phyloP scores from a whole-genome alignment of 2,888 invertebrate genomes.

The Nemapogon koenigi region DNA sequence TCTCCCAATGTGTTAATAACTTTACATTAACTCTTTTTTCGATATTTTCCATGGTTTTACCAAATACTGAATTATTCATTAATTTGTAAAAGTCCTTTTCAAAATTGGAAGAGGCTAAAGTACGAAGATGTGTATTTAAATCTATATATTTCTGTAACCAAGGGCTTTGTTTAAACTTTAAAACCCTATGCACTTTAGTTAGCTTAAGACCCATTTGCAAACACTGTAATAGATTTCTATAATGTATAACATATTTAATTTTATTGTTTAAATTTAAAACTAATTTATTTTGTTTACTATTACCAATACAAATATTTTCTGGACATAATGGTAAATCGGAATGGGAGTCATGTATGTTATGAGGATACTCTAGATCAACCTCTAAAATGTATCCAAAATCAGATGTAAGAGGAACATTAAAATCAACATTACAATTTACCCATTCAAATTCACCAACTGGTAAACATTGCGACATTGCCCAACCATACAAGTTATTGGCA shows the following conservation, averaged over 20 bases:
- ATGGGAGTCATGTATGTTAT: constrained; percentile 20
- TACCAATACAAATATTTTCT: constrained; percentile 9
- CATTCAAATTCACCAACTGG: constrained; percentile 24
- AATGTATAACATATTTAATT: constrained; percentile 23
- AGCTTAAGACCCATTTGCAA: constrained; percentile 21
- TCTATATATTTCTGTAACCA: constrained; percentile 33
- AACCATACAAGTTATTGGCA: constrained; percentile 29
- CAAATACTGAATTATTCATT: constrained; percentile 32
- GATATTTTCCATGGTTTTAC: constrained; percentile 30
- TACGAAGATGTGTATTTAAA: constrained; percentile 28
- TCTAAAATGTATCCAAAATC: constrained; percentile 21
- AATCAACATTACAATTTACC: constrained; percentile 17
- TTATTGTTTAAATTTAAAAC: constrained; percentile 19
- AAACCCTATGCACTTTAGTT: constrained; percentile 24
- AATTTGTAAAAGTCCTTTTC: constrained; percentile 34
- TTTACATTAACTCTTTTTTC: constrained; percentile 25
- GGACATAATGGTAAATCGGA: constrained; percentile 12
- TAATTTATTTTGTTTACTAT: constrained; percentile 16
- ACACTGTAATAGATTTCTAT: constrained; percentile 21
- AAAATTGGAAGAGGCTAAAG: constrained; percentile 23
- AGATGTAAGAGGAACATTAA: constrained; percentile 12
- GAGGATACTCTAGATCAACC: constrained; percentile 23
- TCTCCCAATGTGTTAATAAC: constrained; percentile 25
- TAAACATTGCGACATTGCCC: constrained; percentile 25
- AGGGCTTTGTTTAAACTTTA: constrained; percentile 29